A percentile compares a stretch with the other conserved stretches of the same genome.
Evolutionary conservation across 2,888 invertebrate species (phyloP).

Genomic region (Smittia sp.): DNA sequence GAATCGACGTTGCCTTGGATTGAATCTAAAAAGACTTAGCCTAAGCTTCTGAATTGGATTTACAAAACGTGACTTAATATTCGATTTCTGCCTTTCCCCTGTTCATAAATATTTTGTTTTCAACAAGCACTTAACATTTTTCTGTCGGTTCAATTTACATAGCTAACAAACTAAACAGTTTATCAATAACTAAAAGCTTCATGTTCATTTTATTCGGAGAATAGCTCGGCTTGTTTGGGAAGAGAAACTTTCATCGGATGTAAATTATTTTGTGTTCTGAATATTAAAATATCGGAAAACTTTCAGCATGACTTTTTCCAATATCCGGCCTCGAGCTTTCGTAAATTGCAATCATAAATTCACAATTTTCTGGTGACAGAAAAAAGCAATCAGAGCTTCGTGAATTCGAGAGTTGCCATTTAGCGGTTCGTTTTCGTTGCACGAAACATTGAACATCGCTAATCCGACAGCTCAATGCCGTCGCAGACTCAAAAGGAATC

Average conservation of each 20-base stretch:
- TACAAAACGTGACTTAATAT: no score
- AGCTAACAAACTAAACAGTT: conserved; percentile 3
- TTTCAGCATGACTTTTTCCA: no score
- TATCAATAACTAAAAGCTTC: not conserved
- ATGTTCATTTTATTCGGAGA: not conserved
- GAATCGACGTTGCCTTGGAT: no score
- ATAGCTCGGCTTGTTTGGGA: not conserved
- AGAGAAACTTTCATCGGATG: conserved; percentile 17
- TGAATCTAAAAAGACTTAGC: no score
- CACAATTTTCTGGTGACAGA: no score
- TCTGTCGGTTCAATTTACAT: not conserved
- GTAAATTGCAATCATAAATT: not conserved
- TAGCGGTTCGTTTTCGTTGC: no score
- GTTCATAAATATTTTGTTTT: not conserved
- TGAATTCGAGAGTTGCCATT: no score
- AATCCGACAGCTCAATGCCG: not conserved
- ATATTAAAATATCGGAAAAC: conserved; percentile 9
- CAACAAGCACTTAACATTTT: conserved; percentile 4
- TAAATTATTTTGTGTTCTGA: conserved; percentile 16
- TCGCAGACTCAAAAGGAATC: not conserved
- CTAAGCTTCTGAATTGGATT: no score
- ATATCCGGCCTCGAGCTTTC: not conserved
- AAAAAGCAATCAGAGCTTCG: no score
- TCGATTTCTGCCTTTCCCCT: no score
- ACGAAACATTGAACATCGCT: not conserved